Percentiles rank a stretch among this genome's conserved stretches.
phyloP scores from a whole-genome alignment of 2,797 vertebrate genomes.

The Ctenopoma kingsleyae region DNA sequence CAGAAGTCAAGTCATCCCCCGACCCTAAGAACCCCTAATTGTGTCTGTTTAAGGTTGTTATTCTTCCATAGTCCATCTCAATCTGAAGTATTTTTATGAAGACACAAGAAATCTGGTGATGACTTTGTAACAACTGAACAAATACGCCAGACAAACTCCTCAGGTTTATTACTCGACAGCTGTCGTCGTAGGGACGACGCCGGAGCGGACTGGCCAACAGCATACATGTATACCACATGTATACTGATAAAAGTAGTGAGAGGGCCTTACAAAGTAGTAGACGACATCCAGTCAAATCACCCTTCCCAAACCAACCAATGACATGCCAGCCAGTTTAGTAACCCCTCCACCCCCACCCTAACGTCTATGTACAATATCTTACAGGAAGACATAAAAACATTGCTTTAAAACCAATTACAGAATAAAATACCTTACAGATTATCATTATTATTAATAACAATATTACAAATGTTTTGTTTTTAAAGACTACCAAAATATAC shows the following conservation, averaged over 20 bases:
- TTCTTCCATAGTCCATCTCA: slow-evolving; percentile 39
- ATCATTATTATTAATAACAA: slow-evolving; percentile 85
- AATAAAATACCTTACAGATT: slow-evolving; percentile 90
- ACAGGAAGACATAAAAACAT: slow-evolving; percentile 93
- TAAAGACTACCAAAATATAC: slow-evolving; percentile 96
- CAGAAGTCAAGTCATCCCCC: slow-evolving; percentile 63
- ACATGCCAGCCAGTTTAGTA: slow-evolving; percentile 73
- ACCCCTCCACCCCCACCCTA: slow-evolving; percentile 42
- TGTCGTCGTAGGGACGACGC: slow-evolving; percentile 7
- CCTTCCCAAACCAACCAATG: slow-evolving; percentile 75
- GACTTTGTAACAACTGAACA: slow-evolving; percentile 41
- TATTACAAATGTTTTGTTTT: slow-evolving; percentile 87
- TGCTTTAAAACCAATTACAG: slow-evolving; percentile 89
- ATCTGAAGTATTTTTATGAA: slow-evolving; percentile 36
- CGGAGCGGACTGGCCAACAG: slow-evolving; percentile 51
- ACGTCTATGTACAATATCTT: slow-evolving; percentile 96
- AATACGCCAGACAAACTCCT: slow-evolving; percentile 47
- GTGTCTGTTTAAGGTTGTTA: slow-evolving; percentile 50
- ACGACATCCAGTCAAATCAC: slow-evolving; percentile 71
- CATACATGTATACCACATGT: slow-evolving; percentile 51
- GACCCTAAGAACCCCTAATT: slow-evolving; percentile 57
- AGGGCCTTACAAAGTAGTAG: slow-evolving; percentile 67
- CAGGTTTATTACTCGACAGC: slow-evolving; percentile 31
- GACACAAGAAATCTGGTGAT: slow-evolving; percentile 44
- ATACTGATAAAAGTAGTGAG: slow-evolving; percentile 69